phyloP scores from a whole-genome alignment of 1,140 invertebrate genomes.

The Drosophila ohnishii region DNA sequence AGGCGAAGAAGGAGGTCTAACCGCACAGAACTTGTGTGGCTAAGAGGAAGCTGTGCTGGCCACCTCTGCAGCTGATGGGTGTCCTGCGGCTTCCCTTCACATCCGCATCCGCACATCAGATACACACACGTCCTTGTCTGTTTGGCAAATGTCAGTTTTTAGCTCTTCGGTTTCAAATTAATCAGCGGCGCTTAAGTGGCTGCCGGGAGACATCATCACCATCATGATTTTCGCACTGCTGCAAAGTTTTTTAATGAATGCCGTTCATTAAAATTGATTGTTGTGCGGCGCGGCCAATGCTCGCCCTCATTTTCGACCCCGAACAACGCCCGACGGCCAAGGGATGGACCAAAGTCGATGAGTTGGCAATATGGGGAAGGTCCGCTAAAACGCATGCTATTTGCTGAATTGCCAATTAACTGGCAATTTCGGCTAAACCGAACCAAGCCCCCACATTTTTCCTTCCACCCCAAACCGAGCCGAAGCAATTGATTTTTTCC shows the following conservation, averaged over 20 bases:
- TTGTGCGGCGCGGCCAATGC: constrained; percentile 52
- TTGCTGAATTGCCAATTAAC: constrained; percentile 79
- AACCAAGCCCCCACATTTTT: background rate
- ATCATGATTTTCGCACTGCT: constrained; percentile 65
- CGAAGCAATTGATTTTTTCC: constrained; percentile 53
- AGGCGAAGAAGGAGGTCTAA: constrained; percentile 28
- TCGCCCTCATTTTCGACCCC: background rate
- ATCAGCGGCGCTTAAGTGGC: constrained; percentile 73
- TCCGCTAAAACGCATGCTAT: constrained; percentile 64
- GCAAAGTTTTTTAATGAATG: constrained; percentile 78
- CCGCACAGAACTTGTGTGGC: constrained; percentile 28
- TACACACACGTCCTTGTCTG: constrained; percentile 46
- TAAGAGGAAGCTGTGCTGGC: constrained; percentile 35
- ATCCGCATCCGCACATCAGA: constrained; percentile 16
- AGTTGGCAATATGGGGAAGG: constrained; percentile 62
- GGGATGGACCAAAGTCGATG: constrained; percentile 52
- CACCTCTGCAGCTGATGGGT: constrained; percentile 52
- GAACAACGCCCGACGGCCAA: constrained; percentile 2
- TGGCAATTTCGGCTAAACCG: constrained; percentile 65
- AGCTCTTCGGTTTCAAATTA: constrained; percentile 78
- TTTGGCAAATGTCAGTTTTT: constrained; percentile 71
- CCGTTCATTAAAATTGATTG: constrained; percentile 81
- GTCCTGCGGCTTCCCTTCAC: constrained; percentile 31
- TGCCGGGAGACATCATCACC: constrained; percentile 48
- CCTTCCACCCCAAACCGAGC: background rate